phyloP scores from a whole-genome alignment of 2,113 vertebrate genomes.

The Sebastes fasciatus region DNA sequence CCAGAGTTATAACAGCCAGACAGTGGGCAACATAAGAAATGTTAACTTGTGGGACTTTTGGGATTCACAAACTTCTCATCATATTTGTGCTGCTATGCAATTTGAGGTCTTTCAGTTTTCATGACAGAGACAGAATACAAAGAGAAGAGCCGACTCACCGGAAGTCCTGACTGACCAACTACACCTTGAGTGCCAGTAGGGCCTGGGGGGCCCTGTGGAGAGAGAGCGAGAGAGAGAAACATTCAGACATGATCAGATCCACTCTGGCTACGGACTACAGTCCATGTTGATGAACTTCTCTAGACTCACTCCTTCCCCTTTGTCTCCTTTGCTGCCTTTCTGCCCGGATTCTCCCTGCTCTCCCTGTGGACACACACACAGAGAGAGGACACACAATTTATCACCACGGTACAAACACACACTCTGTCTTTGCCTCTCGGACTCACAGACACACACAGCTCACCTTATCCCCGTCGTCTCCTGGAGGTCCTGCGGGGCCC shows the following conservation, averaged over 20 bases:
- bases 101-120: background rate
- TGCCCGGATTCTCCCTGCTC: conserved; percentile 84
- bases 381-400: background rate
- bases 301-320: conserved; percentile 84
- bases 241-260: conserved; percentile 8
- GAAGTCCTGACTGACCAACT: conserved; percentile 90
- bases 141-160: conserved; percentile 65
- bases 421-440: background rate
- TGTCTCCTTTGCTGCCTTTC: conserved; percentile 88
- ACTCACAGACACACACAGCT: background rate
- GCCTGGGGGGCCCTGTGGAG: conserved; percentile 81
- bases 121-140: background rate
- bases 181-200: conserved; percentile 91
- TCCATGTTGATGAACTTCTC: background rate
- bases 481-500: conserved; percentile 81
- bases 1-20: background rate
- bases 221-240: background rate
- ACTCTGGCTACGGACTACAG: background rate
- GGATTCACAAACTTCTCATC: background rate
- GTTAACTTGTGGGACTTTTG: background rate
- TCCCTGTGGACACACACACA: conserved; percentile 73
- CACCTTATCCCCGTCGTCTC: conserved; percentile 87
- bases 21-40: background rate
- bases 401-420: conserved; percentile 7
- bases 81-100: background rate